Conservation (phyloP, 2,113 vertebrate genomes). For the Trachemys scripta region DNA sequence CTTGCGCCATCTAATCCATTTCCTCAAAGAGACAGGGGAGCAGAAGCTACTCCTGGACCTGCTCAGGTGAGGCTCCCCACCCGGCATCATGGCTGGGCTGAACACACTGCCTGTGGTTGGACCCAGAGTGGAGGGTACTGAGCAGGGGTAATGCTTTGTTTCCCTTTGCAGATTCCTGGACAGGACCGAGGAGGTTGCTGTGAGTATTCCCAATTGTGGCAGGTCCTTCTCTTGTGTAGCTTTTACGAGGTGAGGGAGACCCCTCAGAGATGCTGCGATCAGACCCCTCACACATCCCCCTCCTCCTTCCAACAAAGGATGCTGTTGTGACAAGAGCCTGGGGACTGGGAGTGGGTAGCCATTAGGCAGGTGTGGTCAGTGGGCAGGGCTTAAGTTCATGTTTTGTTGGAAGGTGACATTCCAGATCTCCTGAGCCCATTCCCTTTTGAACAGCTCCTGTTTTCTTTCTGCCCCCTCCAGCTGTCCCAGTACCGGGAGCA, state of each 20-base stretch:
- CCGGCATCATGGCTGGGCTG: neutral
- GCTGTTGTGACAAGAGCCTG: neutral
- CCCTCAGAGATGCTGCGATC: neutral
- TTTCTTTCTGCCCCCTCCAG: slow-evolving; percentile 73
- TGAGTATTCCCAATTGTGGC: slow-evolving; percentile 77
- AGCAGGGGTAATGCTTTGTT: slow-evolving; percentile 1
- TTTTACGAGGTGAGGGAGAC: neutral
- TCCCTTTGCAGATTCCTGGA: slow-evolving; percentile 85
- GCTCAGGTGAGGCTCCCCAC: slow-evolving; percentile 82
- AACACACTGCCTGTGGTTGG: neutral
- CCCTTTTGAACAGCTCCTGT: neutral
- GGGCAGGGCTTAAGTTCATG: rapidly evolving
- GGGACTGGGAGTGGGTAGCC: neutral
- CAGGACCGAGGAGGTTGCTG: slow-evolving; percentile 91
- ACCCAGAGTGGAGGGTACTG: neutral
- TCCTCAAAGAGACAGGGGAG: slow-evolving; percentile 89
- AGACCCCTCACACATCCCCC: neutral
- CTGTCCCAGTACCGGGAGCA: slow-evolving; percentile 93
- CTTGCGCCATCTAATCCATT: slow-evolving; percentile 91
- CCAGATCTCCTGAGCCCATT: neutral
- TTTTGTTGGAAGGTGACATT: neutral
- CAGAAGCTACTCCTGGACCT: slow-evolving; percentile 91
- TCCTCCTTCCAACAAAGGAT: neutral
- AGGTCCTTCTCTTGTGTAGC: neutral
- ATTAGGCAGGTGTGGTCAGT: neutral